These are phyloP conservation scores for Balaenoptera acutorostrata DNA, from an alignment of 2,113 vertebrate genomes.

Conservation along the genomic window DNA sequence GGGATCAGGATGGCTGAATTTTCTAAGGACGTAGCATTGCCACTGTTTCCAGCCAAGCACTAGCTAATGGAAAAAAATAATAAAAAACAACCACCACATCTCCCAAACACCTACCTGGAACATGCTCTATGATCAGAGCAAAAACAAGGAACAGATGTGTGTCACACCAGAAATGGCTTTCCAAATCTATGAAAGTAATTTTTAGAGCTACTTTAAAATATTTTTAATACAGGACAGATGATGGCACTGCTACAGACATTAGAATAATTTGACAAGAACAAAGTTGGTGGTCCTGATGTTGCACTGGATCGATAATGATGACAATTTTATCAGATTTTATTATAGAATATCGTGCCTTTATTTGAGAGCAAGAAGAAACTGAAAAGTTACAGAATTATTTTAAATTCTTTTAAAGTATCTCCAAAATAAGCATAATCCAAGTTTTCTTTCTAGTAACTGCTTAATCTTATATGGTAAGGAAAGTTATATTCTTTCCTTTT, in stretches of 20 bases:
- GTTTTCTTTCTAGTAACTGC: constrained; percentile 54
- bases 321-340: constrained; percentile 23
- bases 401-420: constrained; percentile 48
- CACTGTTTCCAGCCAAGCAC: not conserved
- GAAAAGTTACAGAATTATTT: not conserved
- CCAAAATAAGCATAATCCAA: constrained; percentile 46
- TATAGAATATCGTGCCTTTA: not conserved
- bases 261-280: constrained; percentile 47
- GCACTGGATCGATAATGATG: constrained; percentile 10
- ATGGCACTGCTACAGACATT: not conserved
- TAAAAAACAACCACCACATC: not conserved
- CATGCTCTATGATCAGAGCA: not conserved
- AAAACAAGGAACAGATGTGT: not conserved
- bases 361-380: constrained; percentile 62
- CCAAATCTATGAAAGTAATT: not conserved
- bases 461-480: constrained; percentile 53
- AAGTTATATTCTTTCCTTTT: constrained; percentile 72
- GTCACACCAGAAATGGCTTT: not conserved
- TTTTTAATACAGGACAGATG: not conserved
- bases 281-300: not conserved
- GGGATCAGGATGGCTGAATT: not conserved
- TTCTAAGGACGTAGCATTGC: not conserved
- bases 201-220: constrained; percentile 26
- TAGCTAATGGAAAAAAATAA: not conserved
- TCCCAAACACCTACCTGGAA: not conserved